A percentile compares a stretch with the other conserved stretches of the same genome.
Conservation (phyloP, 1,140 invertebrate species). For the Drosophila mojavensis region DNA sequence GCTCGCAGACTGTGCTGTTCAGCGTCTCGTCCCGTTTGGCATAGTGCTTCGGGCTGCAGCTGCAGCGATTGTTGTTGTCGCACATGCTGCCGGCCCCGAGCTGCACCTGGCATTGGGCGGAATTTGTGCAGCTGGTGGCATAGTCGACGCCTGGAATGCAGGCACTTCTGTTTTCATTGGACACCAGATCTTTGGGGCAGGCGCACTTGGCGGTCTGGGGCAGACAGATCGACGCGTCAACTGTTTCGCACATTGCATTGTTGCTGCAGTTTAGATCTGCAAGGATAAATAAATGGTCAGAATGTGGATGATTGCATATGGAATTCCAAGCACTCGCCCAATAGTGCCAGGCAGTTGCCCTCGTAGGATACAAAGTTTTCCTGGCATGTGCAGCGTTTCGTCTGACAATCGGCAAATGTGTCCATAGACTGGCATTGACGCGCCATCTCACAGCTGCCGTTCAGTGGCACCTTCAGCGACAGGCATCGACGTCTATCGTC, state of each 20-base stretch:
- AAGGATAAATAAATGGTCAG: background rate
- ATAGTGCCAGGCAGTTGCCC: constrained; percentile 49
- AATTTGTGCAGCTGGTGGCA: constrained; percentile 35
- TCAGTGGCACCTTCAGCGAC: constrained; percentile 33
- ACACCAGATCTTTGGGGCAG: constrained; percentile 41
- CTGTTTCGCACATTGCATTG: constrained; percentile 26
- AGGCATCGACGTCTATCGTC: constrained; percentile 65
- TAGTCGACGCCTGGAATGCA: constrained; percentile 38
- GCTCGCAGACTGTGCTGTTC: constrained; percentile 29
- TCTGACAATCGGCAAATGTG: constrained; percentile 52
- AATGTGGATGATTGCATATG: constrained; percentile 2
- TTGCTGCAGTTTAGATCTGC: constrained; percentile 41
- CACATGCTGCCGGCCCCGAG: constrained; percentile 46
- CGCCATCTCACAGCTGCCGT: constrained; percentile 48
- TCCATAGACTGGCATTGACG: constrained; percentile 59
- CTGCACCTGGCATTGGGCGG: constrained; percentile 38
- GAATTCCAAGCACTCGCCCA: constrained; percentile 35
- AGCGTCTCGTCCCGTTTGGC: background rate
- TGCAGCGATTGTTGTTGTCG: constrained; percentile 47
- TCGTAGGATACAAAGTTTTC: constrained; percentile 47
- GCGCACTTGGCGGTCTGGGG: constrained; percentile 40
- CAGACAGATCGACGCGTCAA: constrained; percentile 41
- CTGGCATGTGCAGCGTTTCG: constrained; percentile 52
- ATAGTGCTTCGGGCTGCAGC: constrained; percentile 44
- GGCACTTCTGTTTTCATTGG: constrained; percentile 44